Evolutionary conservation across 2,113 vertebrate species (phyloP).

Genomic region (Hyla sarda): DNA sequence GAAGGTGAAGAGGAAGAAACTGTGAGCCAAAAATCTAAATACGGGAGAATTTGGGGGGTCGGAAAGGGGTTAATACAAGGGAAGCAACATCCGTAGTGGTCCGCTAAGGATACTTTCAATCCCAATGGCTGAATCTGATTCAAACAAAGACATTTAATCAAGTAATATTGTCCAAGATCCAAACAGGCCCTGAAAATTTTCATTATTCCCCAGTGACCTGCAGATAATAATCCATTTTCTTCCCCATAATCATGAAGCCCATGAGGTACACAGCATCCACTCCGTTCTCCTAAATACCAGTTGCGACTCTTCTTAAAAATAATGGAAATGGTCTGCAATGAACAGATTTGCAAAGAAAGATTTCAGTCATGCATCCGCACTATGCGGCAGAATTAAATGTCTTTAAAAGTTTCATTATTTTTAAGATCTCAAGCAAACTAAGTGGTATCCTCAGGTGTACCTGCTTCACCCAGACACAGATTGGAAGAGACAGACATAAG

Average conservation of each 20-base stretch:
- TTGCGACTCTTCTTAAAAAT: neutral
- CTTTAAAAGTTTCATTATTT: conserved; percentile 23
- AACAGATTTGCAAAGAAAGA: no score
- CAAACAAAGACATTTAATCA: neutral
- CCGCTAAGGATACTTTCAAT: no score
- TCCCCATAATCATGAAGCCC: neutral
- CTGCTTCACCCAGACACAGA: conserved; percentile 26
- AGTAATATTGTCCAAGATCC: neutral
- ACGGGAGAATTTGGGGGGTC: no score
- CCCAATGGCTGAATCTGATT: neutral
- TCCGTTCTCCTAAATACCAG: neutral
- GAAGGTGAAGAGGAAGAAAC: no score
- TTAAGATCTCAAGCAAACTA: conserved; percentile 40
- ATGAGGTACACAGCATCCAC: neutral
- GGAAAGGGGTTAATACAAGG: no score
- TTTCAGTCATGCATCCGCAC: neutral
- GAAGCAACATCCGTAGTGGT: no score
- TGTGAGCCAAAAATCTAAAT: no score
- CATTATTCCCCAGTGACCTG: neutral
- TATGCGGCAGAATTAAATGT: neutral
- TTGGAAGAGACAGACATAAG: conserved; percentile 37
- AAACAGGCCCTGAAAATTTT: neutral
- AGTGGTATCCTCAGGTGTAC: conserved; percentile 29
- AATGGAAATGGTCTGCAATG: no score
- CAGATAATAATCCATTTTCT: neutral